phyloP scores from a whole-genome alignment of 2,113 vertebrate genomes.

The Pteronura brasiliensis region DNA sequence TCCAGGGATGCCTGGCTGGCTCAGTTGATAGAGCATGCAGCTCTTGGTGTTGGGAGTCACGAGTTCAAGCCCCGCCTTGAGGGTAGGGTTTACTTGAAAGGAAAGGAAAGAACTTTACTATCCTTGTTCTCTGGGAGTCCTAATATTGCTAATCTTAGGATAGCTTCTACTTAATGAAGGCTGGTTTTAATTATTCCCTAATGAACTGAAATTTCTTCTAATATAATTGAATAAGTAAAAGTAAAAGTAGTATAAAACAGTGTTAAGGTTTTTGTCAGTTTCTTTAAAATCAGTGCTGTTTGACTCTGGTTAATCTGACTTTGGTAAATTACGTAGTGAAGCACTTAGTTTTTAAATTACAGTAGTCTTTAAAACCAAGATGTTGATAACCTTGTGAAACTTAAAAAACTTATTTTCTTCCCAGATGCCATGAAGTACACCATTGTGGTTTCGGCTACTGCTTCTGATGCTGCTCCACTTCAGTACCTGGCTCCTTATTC shows the following conservation, averaged over 20 bases:
- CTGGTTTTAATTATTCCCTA: not conserved
- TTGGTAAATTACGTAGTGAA: not conserved
- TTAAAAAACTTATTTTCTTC: conserved; percentile 4
- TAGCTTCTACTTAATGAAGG: not conserved
- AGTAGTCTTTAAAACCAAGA: not conserved
- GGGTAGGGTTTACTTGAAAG: not conserved
- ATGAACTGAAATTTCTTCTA: not conserved
- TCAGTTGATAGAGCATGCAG: not conserved
- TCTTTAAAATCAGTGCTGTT: not conserved
- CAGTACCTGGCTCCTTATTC: conserved; percentile 99
- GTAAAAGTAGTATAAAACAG: not conserved
- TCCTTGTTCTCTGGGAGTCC: not conserved
- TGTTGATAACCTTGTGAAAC: not conserved
- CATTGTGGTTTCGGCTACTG: conserved; percentile 98
- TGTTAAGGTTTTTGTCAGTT: not conserved
- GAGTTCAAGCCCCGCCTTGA: not conserved
- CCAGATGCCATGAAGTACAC: conserved; percentile 99
- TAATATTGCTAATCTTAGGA: not conserved
- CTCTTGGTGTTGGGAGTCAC: not conserved
- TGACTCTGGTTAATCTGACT: not conserved
- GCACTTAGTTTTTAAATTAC: not conserved
- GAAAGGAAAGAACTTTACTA: not conserved
- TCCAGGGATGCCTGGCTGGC: not conserved
- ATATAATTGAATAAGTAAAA: not conserved
- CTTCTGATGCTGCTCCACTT: conserved; percentile 96